Evolutionary conservation across 2,113 vertebrate species (phyloP).

Genomic region (Sarotherodon lohbergeri): DNA sequence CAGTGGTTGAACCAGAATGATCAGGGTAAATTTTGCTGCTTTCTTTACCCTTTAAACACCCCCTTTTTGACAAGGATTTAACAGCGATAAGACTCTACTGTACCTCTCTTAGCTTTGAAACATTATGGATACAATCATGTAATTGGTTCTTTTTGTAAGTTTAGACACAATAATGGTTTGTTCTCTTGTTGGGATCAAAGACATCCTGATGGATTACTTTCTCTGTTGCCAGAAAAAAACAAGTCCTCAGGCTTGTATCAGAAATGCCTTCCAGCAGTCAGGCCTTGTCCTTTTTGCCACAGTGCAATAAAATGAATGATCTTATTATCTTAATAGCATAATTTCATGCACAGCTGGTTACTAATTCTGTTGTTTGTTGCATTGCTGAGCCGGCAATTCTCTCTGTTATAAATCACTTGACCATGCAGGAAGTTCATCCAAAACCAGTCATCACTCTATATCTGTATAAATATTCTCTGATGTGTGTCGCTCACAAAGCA

Average conservation of each 20-base stretch:
- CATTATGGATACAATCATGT: neutral
- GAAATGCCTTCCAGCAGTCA: neutral
- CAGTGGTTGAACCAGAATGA: neutral
- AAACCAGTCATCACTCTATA: neutral
- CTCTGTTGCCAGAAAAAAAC: neutral
- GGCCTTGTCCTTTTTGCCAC: neutral
- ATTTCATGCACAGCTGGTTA: constrained; percentile 43
- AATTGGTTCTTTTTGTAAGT: neutral
- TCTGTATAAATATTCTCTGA: neutral
- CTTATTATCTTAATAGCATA: constrained; percentile 46
- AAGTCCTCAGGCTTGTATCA: neutral
- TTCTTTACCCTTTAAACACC: neutral
- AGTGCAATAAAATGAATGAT: constrained; percentile 25
- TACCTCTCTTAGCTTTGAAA: neutral
- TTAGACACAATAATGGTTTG: neutral
- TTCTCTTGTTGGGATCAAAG: neutral
- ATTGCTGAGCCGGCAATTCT: neutral
- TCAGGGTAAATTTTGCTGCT: neutral
- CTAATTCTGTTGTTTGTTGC: constrained; percentile 14
- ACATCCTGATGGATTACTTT: neutral
- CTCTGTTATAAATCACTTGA: constrained; percentile 1
- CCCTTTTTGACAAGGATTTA: neutral
- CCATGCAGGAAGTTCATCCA: neutral
- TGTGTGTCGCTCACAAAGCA: constrained; percentile 1
- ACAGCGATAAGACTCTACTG: neutral